A percentile compares a stretch with the other conserved stretches of the same genome.
Evolutionary conservation across 2,113 vertebrate species (phyloP).

Genomic region (Myrmecophaga tridactyla): DNA sequence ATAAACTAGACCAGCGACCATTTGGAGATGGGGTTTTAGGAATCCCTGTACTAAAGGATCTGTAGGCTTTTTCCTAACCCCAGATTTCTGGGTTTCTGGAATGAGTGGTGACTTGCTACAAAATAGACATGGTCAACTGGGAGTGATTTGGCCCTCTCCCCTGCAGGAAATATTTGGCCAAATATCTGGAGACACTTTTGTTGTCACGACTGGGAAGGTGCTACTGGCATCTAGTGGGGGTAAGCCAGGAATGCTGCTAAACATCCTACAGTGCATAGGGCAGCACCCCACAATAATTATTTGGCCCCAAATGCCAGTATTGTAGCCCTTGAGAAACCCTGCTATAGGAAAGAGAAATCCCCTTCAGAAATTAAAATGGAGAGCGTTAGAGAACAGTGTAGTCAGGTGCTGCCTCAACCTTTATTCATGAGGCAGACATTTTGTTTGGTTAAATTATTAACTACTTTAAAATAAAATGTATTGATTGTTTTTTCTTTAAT

Average conservation of each 20-base stretch:
- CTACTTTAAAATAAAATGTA: neutral
- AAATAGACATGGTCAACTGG: neutral
- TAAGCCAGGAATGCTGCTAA: too few species aligned
- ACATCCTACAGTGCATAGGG: too few species aligned
- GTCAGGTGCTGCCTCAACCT: neutral
- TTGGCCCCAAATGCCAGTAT: neutral
- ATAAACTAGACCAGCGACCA: neutral
- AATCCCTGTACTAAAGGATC: neutral
- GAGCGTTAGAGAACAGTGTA: neutral
- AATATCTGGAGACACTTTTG: too few species aligned
- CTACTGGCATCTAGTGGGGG: too few species aligned
- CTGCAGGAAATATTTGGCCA: neutral
- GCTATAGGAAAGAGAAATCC: neutral
- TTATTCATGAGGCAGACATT: neutral
- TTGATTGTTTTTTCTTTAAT: too few species aligned
- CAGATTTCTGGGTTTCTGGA: neutral
- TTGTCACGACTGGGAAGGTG: too few species aligned
- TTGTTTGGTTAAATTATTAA: neutral
- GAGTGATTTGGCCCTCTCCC: too few species aligned
- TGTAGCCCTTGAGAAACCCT: neutral
- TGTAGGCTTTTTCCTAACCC: neutral
- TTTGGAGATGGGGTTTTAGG: neutral
- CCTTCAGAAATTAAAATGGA: neutral
- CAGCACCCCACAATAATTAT: neutral
- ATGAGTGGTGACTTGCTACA: neutral